A percentile compares a stretch with the other conserved stretches of the same genome.
Conservation (phyloP, 2,888 invertebrate species). For the Drosophila pseudotakahashii region DNA sequence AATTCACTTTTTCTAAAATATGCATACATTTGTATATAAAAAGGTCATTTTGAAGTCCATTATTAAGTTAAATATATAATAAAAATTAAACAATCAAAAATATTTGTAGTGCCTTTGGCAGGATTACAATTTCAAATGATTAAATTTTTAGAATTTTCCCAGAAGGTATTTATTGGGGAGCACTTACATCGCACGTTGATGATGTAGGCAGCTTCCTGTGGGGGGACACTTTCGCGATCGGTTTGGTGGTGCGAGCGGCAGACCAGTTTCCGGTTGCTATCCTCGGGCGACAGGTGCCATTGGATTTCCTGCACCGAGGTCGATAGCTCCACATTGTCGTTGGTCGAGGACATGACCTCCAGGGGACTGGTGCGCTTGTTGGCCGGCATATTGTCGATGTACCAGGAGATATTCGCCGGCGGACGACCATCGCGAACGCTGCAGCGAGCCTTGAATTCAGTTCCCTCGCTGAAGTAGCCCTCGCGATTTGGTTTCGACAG, state of each 20-base stretch:
- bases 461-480: slow-evolving; percentile 85
- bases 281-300: slow-evolving; percentile 87
- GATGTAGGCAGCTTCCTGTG: slow-evolving; percentile 77
- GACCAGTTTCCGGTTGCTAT: slow-evolving; percentile 87
- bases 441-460: slow-evolving; percentile 88
- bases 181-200: slow-evolving; percentile 87
- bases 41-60: too few species aligned
- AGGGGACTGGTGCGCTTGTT: slow-evolving; percentile 86
- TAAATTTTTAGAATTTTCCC: too few species aligned
- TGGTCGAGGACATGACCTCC: slow-evolving; percentile 83
- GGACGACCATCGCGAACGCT: slow-evolving; percentile 89
- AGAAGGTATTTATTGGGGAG: too few species aligned
- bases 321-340: slow-evolving; percentile 86
- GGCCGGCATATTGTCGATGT: slow-evolving; percentile 88
- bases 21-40: too few species aligned
- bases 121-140: too few species aligned
- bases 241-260: slow-evolving; percentile 88
- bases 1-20: too few species aligned
- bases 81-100: too few species aligned
- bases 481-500: slow-evolving; percentile 75
- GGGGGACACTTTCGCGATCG: slow-evolving; percentile 79
- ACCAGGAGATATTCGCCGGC: slow-evolving; percentile 91
- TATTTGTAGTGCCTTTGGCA: too few species aligned
- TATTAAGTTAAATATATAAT: too few species aligned
- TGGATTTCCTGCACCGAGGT: slow-evolving; percentile 89